These are phyloP conservation scores for Volucella inflata DNA, from an alignment of 2,888 invertebrate species.

Conservation along the genomic window DNA sequence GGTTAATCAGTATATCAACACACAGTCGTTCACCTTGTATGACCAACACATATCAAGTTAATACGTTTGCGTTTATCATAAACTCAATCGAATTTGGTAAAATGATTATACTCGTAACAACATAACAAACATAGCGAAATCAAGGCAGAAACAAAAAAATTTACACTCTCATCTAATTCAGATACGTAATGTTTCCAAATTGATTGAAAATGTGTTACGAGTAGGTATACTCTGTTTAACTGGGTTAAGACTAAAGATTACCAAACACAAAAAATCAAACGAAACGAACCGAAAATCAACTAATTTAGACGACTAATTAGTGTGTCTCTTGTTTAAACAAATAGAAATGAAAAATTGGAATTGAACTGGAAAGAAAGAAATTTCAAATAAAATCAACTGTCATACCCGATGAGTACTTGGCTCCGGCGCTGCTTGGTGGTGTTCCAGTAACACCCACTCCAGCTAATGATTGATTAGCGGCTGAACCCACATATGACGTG, in stretches of 20 bases:
- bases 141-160: conserved; percentile 18
- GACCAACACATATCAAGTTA: not conserved
- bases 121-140: conserved; percentile 1
- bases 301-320: conserved; percentile 5
- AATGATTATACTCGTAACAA: conserved; percentile 15
- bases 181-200: conserved; percentile 17
- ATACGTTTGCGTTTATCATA: conserved; percentile 33
- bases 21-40: too few relatives aligned
- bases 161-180: conserved; percentile 14
- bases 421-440: conserved; percentile 82
- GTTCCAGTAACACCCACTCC: conserved; percentile 77
- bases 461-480: conserved; percentile 79
- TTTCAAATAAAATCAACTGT: conserved; percentile 4
- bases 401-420: conserved; percentile 76
- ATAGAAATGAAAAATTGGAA: conserved; percentile 1
- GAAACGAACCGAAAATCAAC: not conserved
- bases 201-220: conserved; percentile 25
- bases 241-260: conserved; percentile 12
- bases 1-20: too few relatives aligned
- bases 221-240: conserved; percentile 6
- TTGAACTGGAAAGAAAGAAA: conserved; percentile 15
- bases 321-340: conserved; percentile 21
- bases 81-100: conserved; percentile 35
- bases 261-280: conserved; percentile 11
- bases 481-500: conserved; percentile 78